phyloP scores from a whole-genome alignment of 2,797 vertebrate species.

The Enteromius anoplus region DNA sequence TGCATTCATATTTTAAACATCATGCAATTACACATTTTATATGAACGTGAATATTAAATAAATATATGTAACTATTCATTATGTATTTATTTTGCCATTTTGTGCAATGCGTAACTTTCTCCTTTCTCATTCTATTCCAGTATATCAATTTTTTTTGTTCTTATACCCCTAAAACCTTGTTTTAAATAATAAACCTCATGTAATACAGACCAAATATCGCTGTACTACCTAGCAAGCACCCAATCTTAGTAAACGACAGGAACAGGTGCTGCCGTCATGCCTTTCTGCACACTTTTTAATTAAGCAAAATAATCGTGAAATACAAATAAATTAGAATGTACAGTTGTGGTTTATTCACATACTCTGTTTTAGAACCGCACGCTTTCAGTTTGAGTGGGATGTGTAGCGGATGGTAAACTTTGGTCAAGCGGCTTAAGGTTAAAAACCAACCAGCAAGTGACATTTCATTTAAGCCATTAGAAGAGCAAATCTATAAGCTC shows the following conservation, averaged over 20 bases:
- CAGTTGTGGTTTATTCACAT: conserved; percentile 23
- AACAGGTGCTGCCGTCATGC: conserved; percentile 46
- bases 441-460: conserved; percentile 29
- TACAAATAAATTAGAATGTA: conserved; percentile 44
- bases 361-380: background rate
- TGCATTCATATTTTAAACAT: background rate
- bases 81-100: background rate
- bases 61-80: background rate
- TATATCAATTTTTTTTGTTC: background rate
- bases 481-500: conserved; percentile 46
- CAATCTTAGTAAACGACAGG: conserved; percentile 30
- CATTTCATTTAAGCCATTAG: conserved; percentile 45
- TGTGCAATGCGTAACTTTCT: background rate
- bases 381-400: background rate
- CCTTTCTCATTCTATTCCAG: background rate
- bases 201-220: conserved; percentile 19
- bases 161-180: background rate
- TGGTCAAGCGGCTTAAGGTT: conserved; percentile 13
- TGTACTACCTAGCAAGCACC: conserved; percentile 41
- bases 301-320: conserved; percentile 45
- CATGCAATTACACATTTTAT: background rate
- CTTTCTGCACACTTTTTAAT: conserved; percentile 50
- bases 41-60: background rate
- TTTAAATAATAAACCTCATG: conserved; percentile 19
- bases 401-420: background rate